Evolutionary conservation across 2,888 invertebrate genomes (phyloP).

Genomic region (Anticlea derivata): DNA sequence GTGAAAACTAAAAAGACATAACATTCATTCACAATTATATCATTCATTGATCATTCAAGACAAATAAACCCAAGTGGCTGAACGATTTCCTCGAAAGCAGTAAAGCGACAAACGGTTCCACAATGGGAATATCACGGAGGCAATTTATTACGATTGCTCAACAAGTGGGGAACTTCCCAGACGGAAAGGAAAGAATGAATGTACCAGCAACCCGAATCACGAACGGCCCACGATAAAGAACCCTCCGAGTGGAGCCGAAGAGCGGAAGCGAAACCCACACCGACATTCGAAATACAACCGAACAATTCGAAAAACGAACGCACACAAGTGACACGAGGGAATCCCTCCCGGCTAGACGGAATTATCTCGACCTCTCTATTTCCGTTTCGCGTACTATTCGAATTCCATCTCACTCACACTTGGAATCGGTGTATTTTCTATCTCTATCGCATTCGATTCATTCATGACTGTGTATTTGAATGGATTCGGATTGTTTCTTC

Average conservation of each 20-base stretch:
- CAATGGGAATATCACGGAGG: constrained; percentile 82
- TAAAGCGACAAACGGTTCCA: constrained; percentile 81
- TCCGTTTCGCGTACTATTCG: constrained; percentile 83
- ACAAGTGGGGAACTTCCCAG: constrained; percentile 71
- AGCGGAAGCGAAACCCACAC: constrained; percentile 62
- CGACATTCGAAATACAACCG: constrained; percentile 70
- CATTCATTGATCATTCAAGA: constrained; percentile 48
- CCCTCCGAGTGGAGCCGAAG: constrained; percentile 58
- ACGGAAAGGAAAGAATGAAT: constrained; percentile 73
- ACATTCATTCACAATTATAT: constrained; percentile 14
- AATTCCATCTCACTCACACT: constrained; percentile 70
- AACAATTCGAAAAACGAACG: constrained; percentile 77
- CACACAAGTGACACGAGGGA: constrained; percentile 83
- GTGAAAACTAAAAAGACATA: background rate
- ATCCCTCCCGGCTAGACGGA: constrained; percentile 83
- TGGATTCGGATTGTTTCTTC: constrained; percentile 71
- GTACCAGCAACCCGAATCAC: constrained; percentile 54
- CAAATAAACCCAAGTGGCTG: constrained; percentile 73
- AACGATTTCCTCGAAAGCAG: constrained; percentile 78
- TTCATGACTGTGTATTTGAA: constrained; percentile 80
- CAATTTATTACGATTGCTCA: constrained; percentile 83
- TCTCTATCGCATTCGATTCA: constrained; percentile 81
- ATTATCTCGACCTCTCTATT: constrained; percentile 81
- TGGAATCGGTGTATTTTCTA: constrained; percentile 37
- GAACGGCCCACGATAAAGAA: constrained; percentile 52